These are phyloP conservation scores for Tridacna gigas DNA, from an alignment of 2,888 invertebrate genomes.

Conservation along the genomic window DNA sequence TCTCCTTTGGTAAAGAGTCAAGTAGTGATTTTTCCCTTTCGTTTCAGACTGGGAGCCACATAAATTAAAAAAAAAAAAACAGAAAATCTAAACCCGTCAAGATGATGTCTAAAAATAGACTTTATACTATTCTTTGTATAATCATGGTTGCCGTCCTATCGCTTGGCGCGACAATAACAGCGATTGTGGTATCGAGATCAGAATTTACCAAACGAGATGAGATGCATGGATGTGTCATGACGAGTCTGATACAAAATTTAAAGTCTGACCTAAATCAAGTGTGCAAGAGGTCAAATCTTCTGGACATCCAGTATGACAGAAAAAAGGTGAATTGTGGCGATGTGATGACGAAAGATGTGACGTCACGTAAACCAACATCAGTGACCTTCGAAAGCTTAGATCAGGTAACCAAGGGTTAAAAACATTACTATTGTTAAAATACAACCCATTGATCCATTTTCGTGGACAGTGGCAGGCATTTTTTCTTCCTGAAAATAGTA, in stretches of 20 bases:
- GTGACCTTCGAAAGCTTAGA: background rate
- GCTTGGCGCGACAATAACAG: background rate
- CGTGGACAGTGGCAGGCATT: too few species aligned
- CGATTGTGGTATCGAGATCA: background rate
- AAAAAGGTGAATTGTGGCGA: background rate
- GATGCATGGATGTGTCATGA: background rate
- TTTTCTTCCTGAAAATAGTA: too few species aligned
- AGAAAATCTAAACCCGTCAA: background rate
- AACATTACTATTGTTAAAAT: too few species aligned
- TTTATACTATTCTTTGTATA: background rate
- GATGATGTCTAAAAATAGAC: constrained; percentile 6
- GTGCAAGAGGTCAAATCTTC: background rate
- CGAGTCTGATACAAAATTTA: background rate
- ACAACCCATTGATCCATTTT: too few species aligned
- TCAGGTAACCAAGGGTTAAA: background rate
- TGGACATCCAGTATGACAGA: background rate
- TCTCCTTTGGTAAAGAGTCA: too few species aligned
- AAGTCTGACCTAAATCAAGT: background rate
- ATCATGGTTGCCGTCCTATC: background rate
- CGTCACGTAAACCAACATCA: background rate
- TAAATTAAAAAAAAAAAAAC: too few species aligned
- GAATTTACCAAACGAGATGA: background rate
- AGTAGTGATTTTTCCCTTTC: too few species aligned
- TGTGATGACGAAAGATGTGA: background rate
- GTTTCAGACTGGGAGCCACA: too few species aligned